Base-by-base conservation (phyloP, 2,113 vertebrate genomes). In the Sylvilagus bachmani region DNA sequence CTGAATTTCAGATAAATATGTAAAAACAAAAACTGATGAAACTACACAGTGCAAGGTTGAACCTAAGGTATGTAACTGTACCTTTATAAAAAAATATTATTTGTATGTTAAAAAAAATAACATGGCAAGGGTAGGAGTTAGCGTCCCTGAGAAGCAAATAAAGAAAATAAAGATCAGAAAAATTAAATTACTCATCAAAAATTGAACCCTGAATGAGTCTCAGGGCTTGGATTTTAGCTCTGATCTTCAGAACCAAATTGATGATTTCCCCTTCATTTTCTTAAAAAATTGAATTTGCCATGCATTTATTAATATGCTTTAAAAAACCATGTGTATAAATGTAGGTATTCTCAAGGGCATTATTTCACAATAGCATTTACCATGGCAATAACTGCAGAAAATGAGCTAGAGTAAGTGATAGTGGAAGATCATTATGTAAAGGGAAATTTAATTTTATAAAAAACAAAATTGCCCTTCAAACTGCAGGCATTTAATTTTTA, bases 401-500 rank as follows among this genome's bases (percentile, higher is more conserved):
- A 91, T 79, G 24, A 80, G 38, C 74, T 89, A 14, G 61, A 91
- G 55, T 75, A 97, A 86, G 61, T 91, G 93, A 86, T 16, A 69
- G 79, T 31, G 79, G 85, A 36, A 86, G 91, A 93, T 93, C n/a
- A 93, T 95, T 91, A 83, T 85, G 36, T 88, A 86, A 7, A 69
- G 51, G 38, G 77, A 84, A 51, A 93, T 78, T 93, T 93, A 86
- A 87, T 95, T 93, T 94, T 95, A 90, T 38, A 73, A 73, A 86
- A 95, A 53, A 16, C 74, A 51, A 90, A 93, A 89, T 49, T 96
- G 78, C 55, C 81, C 61, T 90, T 96, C 90, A 97, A 87, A 94
- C 44, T 74, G 77, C 90, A 95, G 91, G 90, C 66, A 95, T 80
- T 97, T 97, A 95, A 94, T 87, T 97, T 96, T 96, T 97, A 97